Conservation (phyloP, 2,113 vertebrate species). For the Channa argus region DNA sequence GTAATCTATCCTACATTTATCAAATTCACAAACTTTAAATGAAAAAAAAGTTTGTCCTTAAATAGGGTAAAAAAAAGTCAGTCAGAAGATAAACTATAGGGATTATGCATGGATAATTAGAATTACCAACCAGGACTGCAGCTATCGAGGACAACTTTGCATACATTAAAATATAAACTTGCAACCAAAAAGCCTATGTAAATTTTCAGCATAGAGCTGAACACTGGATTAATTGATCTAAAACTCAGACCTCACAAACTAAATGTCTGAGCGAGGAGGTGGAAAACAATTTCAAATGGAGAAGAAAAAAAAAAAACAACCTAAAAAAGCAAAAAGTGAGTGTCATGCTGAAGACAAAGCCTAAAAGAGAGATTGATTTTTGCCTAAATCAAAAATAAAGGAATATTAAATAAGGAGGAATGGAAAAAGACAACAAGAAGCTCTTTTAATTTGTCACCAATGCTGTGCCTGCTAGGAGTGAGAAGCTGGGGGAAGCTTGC, state of each 20-base stretch:
- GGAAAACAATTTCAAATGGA: background rate
- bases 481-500: background rate
- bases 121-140: no score
- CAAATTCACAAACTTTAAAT: no score
- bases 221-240: background rate
- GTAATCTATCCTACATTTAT: no score
- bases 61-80: no score
- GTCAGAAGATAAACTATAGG: no score
- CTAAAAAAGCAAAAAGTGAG: background rate
- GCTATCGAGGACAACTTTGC: background rate
- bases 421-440: background rate
- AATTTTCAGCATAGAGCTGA: no score
- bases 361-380: background rate
- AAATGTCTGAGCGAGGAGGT: no score
- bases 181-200: no score
- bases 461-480: background rate
- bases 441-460: constrained; percentile 37
- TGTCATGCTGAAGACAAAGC: background rate
- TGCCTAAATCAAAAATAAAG: background rate
- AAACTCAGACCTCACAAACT: background rate
- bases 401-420: no score
- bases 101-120: no score
- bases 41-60: no score
- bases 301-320: background rate
- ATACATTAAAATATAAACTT: background rate